Percentiles rank a stretch among this genome's conserved stretches.
Conservation (phyloP, 2,113 vertebrate species). For the Chinchilla lanigera region DNA sequence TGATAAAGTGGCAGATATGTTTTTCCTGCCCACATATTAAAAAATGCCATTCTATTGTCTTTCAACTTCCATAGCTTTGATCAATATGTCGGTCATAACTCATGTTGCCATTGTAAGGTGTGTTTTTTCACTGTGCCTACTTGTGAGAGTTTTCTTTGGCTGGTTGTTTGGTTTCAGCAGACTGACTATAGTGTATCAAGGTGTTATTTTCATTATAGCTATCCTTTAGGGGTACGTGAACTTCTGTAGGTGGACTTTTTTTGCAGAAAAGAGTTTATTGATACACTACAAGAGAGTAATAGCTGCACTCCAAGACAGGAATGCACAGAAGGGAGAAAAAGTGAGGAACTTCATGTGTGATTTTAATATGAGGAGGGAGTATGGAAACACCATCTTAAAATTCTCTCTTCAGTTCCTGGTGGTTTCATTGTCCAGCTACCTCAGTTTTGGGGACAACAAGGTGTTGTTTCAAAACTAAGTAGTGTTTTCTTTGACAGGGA, state of each 20-base stretch:
- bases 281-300: not conserved
- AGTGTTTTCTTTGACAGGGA: not conserved
- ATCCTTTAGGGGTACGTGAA: not conserved
- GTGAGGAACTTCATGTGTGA: not conserved
- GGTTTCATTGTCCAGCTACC: not conserved
- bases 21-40: not conserved
- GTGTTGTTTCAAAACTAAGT: not conserved
- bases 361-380: not conserved
- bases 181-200: not conserved
- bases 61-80: not conserved
- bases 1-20: not conserved
- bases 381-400: not conserved
- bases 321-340: not conserved
- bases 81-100: not conserved
- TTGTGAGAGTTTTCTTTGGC: not conserved
- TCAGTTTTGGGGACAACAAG: not conserved
- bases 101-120: not conserved
- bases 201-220: not conserved
- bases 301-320: not conserved
- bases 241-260: not conserved
- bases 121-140: not conserved
- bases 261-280: not conserved
- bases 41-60: not conserved
- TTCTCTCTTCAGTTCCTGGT: not conserved
- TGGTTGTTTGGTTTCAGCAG: not conserved